Percentiles rank a stretch among this genome's conserved stretches.
Conservation (phyloP, 2,888 invertebrate genomes). For the Alviniconcha strummeri region DNA sequence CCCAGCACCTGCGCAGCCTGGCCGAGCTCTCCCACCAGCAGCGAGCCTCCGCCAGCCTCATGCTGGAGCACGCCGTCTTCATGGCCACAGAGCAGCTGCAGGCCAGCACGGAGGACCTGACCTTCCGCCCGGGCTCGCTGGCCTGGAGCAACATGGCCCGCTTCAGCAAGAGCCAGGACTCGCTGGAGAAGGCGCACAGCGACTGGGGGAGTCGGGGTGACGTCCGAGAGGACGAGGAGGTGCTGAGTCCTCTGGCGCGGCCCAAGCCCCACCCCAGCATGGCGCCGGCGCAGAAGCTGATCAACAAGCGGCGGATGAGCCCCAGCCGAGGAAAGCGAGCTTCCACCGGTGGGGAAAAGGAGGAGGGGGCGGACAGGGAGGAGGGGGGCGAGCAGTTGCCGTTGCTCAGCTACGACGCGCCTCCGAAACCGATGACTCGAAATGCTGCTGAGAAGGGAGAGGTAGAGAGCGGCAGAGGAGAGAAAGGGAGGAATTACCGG, state of each 20-base stretch:
- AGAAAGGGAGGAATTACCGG: not conserved
- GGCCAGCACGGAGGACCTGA: conserved; percentile 44
- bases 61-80: conserved; percentile 45
- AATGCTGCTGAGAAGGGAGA: conserved; percentile 6
- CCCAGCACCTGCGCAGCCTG: conserved; percentile 42
- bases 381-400: conserved; percentile 21
- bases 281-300: conserved; percentile 40
- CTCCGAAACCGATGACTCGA: conserved; percentile 26
- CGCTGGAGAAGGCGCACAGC: conserved; percentile 39
- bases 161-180: conserved; percentile 41
- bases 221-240: conserved; percentile 18
- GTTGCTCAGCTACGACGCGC: conserved; percentile 36
- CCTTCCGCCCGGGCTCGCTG: conserved; percentile 33
- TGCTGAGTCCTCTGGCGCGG: not conserved
- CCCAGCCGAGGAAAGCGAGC: conserved; percentile 29
- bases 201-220: conserved; percentile 31
- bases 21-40: conserved; percentile 46
- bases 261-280: conserved; percentile 20
- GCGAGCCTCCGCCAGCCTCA: conserved; percentile 43
- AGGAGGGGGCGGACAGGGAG: conserved; percentile 12
- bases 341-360: conserved; percentile 4
- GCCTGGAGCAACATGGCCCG: conserved; percentile 37
- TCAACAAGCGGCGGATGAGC: conserved; percentile 34
- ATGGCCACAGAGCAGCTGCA: conserved; percentile 43
- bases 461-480: not conserved